Conservation (phyloP, 2,888 invertebrate genomes). For the Epirrita christyi region DNA sequence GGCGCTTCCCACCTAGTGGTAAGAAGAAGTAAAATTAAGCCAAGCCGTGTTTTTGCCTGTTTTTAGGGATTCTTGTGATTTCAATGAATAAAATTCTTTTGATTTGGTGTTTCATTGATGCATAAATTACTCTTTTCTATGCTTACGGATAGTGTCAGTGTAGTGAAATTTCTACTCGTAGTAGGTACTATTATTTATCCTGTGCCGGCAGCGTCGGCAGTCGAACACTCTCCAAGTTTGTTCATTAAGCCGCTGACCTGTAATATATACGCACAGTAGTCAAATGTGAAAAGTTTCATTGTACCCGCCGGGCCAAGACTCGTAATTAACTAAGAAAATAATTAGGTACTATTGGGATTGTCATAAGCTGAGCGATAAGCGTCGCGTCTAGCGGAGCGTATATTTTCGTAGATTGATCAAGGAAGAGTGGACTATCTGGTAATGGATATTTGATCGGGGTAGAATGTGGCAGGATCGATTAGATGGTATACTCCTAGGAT, state of each 20-base stretch:
- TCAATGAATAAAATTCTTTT: too few species aligned
- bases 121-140: too few species aligned
- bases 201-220: constrained; percentile 12
- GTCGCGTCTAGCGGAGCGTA: constrained; percentile 2
- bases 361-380: constrained; percentile 4
- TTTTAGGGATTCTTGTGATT: too few species aligned
- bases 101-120: too few species aligned
- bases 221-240: constrained; percentile 29
- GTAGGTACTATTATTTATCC: constrained; percentile 1
- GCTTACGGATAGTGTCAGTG: too few species aligned
- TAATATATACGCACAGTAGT: too few species aligned
- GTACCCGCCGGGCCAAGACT: constrained; percentile 20
- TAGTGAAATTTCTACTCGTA: too few species aligned
- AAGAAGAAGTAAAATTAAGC: too few species aligned
- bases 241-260: constrained; percentile 37
- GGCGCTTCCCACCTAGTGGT: too few species aligned
- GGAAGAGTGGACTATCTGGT: too few species aligned
- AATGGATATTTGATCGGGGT: not conserved
- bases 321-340: constrained; percentile 36
- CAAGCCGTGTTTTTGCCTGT: too few species aligned
- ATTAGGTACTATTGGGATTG: not conserved
- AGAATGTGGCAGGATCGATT: not conserved
- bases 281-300: constrained; percentile 35
- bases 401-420: too few species aligned
- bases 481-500: not conserved